phyloP scores from a whole-genome alignment of 2,797 vertebrate species.

The Pterois miles region DNA sequence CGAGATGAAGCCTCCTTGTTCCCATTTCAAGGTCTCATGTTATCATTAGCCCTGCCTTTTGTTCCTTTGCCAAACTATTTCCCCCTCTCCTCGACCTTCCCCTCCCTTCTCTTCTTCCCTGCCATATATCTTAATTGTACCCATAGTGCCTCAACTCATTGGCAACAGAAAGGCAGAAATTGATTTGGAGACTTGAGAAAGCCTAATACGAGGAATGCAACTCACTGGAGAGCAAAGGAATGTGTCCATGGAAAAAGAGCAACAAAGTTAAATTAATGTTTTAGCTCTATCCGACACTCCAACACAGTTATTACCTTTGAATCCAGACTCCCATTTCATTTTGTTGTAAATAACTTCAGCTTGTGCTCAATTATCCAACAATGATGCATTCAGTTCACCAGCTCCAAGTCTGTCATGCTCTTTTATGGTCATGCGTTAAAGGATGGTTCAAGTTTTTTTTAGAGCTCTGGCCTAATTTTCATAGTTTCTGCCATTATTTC shows the following conservation, averaged over 20 bases:
- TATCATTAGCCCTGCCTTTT: conserved; percentile 75
- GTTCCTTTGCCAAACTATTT: conserved; percentile 67
- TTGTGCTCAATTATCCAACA: conserved; percentile 46
- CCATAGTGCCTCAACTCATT: conserved; percentile 55
- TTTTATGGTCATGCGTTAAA: conserved; percentile 52
- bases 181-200: conserved; percentile 62
- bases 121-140: conserved; percentile 73
- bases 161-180: conserved; percentile 52
- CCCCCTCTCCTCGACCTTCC: conserved; percentile 34
- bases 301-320: conserved; percentile 26
- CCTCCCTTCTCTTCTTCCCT: conserved; percentile 40
- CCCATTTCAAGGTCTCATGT: conserved; percentile 74
- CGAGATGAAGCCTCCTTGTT: conserved; percentile 61
- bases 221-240: conserved; percentile 63
- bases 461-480: conserved; percentile 8
- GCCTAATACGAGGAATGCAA: conserved; percentile 54
- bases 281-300: conserved; percentile 31
- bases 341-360: conserved; percentile 55
- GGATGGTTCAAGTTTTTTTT: conserved; percentile 19
- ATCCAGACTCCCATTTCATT: conserved; percentile 25
- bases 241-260: conserved; percentile 56
- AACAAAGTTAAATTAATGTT: conserved; percentile 51
- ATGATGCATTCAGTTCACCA: conserved; percentile 43
- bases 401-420: conserved; percentile 26
- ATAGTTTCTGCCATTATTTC: conserved; percentile 14